Evolutionary conservation across 2,888 invertebrate genomes (phyloP).

Genomic region (Euproctis similis): DNA sequence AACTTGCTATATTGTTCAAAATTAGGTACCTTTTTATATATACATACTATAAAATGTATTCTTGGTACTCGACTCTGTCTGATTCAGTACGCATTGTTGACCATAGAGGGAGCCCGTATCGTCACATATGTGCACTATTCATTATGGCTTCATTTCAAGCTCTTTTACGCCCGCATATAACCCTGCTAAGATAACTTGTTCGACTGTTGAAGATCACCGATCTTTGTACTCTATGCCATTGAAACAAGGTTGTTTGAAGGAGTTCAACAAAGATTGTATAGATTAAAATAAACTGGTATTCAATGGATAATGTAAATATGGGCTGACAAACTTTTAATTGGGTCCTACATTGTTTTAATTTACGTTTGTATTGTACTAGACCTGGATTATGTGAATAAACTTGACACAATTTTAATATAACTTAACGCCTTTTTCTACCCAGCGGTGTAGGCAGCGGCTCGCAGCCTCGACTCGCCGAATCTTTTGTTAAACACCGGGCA

Average conservation of each 20-base stretch:
- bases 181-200: conserved; percentile 22
- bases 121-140: conserved; percentile 42
- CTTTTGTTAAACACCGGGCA: too few species aligned
- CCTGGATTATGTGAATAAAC: too few species aligned
- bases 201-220: conserved; percentile 8
- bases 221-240: conserved; percentile 18
- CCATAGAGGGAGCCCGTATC: conserved; percentile 50
- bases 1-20: conserved; percentile 34
- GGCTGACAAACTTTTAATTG: conserved; percentile 36
- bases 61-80: conserved; percentile 30
- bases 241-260: conserved; percentile 10
- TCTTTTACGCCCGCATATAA: conserved; percentile 42
- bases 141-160: conserved; percentile 42
- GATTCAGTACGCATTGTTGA: conserved; percentile 46
- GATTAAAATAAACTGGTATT: too few species aligned
- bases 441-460: too few species aligned
- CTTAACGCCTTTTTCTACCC: too few species aligned
- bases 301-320: conserved; percentile 35
- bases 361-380: conserved; percentile 30
- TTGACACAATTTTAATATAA: too few species aligned
- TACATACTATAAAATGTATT: conserved; percentile 39
- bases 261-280: conserved; percentile 12
- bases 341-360: conserved; percentile 32
- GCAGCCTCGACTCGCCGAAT: too few species aligned
- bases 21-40: conserved; percentile 17